These are phyloP conservation scores for Diarsia brunnea DNA, from an alignment of 2,888 invertebrate species.

Conservation along the genomic window DNA sequence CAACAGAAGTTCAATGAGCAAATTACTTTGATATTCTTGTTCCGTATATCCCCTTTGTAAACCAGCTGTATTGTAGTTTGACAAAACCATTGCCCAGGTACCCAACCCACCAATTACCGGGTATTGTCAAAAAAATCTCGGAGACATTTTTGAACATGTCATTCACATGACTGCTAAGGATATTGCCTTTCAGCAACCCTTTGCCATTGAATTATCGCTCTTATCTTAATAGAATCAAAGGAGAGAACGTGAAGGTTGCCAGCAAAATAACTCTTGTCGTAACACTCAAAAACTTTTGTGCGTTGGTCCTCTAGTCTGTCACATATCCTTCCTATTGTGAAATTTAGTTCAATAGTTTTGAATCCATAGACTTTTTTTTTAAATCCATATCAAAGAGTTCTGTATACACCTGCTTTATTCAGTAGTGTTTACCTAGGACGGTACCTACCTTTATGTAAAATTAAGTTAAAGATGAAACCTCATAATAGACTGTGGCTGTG, in stretches of 20 bases:
- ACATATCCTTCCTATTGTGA: conserved; percentile 89
- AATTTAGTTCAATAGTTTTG: conserved; percentile 83
- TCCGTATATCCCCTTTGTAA: conserved; percentile 81
- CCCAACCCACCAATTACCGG: conserved; percentile 90
- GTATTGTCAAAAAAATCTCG: conserved; percentile 87
- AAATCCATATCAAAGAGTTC: conserved; percentile 83
- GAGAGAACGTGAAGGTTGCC: not conserved
- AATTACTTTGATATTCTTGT: conserved; percentile 86
- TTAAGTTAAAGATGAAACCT: conserved; percentile 44
- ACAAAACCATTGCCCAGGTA: conserved; percentile 89
- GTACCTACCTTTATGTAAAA: conserved; percentile 48
- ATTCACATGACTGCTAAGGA: conserved; percentile 76
- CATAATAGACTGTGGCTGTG: conserved; percentile 47
- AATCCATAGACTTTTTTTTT: conserved; percentile 80
- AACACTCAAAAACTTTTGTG: conserved; percentile 86
- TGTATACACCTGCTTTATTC: conserved; percentile 81
- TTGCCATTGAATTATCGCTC: conserved; percentile 64
- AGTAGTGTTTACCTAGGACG: conserved; percentile 69
- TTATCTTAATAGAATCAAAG: conserved; percentile 54
- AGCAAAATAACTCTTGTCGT: conserved; percentile 68
- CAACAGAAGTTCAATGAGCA: conserved; percentile 77
- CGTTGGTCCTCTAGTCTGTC: conserved; percentile 87
- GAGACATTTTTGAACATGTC: conserved; percentile 90
- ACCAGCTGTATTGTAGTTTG: conserved; percentile 83
- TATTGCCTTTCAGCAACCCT: conserved; percentile 24